phyloP scores from a whole-genome alignment of 2,888 invertebrate genomes.

The Parnassius apollo region DNA sequence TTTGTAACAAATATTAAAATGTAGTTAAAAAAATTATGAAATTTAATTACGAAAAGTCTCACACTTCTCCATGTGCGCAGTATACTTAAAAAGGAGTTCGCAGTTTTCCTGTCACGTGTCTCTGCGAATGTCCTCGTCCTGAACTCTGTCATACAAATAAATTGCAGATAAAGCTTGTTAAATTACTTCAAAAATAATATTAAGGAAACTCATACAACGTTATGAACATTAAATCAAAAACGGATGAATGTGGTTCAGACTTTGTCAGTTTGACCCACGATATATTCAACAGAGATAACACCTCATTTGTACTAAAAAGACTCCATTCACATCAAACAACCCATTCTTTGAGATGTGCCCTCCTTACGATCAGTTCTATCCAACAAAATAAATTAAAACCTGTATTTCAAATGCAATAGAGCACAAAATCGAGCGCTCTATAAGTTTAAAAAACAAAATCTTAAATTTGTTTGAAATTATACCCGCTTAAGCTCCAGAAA shows the following conservation, averaged over 20 bases:
- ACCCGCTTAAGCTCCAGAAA: neutral
- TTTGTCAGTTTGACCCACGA: constrained; percentile 18
- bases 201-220: too few relatives aligned
- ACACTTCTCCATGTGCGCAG: too few relatives aligned
- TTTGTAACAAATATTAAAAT: too few relatives aligned
- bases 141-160: too few relatives aligned
- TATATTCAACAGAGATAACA: constrained; percentile 47
- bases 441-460: constrained; percentile 28
- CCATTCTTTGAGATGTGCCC: constrained; percentile 51
- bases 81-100: too few relatives aligned
- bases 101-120: too few relatives aligned
- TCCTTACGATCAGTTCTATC: constrained; percentile 23
- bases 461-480: constrained; percentile 29
- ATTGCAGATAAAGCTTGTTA: too few relatives aligned
- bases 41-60: too few relatives aligned
- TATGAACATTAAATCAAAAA: constrained; percentile 4
- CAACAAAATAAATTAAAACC: constrained; percentile 22
- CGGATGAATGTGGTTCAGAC: constrained; percentile 5
- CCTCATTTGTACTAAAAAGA: constrained; percentile 64
- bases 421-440: constrained; percentile 23
- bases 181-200: too few relatives aligned
- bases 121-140: too few relatives aligned
- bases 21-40: too few relatives aligned
- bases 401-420: constrained; percentile 27
- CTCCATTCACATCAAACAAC: constrained; percentile 62